A percentile compares a stretch with the other conserved stretches of the same genome.
phyloP scores from a whole-genome alignment of 1,140 invertebrate species.

The Danaus plexippus region DNA sequence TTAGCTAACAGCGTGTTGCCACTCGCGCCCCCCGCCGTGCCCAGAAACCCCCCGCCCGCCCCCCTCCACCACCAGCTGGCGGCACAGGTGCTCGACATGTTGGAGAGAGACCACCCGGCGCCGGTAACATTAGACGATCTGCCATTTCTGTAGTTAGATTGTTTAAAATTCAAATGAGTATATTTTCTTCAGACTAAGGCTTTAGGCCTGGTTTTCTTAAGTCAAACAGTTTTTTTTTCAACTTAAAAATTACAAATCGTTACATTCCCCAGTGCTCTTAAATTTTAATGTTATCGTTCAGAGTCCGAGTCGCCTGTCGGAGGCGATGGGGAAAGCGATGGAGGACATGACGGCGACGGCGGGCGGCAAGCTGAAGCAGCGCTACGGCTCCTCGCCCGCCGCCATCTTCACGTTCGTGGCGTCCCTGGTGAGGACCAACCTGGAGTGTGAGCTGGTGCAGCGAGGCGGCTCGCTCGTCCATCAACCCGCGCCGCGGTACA shows the following conservation, averaged over 20 bases:
- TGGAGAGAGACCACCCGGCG: constrained; percentile 78
- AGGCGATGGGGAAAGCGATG: constrained; percentile 91
- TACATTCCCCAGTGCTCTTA: too few relatives aligned
- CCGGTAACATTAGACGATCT: constrained; percentile 65
- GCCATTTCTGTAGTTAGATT: too few relatives aligned
- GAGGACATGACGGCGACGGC: constrained; percentile 91
- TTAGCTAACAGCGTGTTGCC: constrained; percentile 94
- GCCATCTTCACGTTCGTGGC: constrained; percentile 90
- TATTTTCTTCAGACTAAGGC: too few relatives aligned
- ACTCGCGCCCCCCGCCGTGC: constrained; percentile 82
- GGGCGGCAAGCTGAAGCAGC: constrained; percentile 70
- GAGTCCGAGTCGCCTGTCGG: constrained; percentile 75
- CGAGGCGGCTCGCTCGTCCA: constrained; percentile 83
- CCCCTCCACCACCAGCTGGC: constrained; percentile 36
- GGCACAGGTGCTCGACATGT: constrained; percentile 28
- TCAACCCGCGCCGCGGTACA: constrained; percentile 70
- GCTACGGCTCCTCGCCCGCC: constrained; percentile 76
- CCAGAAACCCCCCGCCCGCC: constrained; percentile 71
- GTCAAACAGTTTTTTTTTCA: background rate
- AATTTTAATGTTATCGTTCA: background rate
- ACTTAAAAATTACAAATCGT: too few relatives aligned
- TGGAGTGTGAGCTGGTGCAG: constrained; percentile 93
- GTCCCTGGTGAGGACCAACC: constrained; percentile 92
- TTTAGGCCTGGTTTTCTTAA: background rate
- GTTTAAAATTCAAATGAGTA: too few relatives aligned